These are phyloP conservation scores for Melieria crassipennis DNA, from an alignment of 2,888 invertebrate species.

Conservation along the genomic window DNA sequence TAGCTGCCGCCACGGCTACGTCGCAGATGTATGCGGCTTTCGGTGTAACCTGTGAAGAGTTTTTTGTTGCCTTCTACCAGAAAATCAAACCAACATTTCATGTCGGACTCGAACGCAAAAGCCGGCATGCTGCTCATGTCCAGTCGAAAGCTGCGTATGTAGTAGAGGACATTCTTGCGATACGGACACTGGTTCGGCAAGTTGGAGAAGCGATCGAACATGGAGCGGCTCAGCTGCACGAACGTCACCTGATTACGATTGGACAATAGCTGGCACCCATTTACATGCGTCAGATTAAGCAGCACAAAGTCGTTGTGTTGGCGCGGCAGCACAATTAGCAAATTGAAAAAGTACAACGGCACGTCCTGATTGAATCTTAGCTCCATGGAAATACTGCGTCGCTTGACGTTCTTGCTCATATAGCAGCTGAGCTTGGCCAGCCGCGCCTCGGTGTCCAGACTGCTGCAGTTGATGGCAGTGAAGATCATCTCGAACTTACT, in stretches of 20 bases:
- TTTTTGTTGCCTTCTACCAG: slow-evolving; percentile 44
- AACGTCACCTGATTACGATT: slow-evolving; percentile 45
- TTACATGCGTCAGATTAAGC: slow-evolving; percentile 41
- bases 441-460: not conserved
- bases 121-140: slow-evolving; percentile 42
- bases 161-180: slow-evolving; percentile 39
- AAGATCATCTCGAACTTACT: slow-evolving; percentile 15
- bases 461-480: slow-evolving; percentile 8
- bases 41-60: slow-evolving; percentile 39
- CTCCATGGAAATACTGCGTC: slow-evolving; percentile 41
- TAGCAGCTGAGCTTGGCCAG: slow-evolving; percentile 23
- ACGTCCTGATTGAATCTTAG: slow-evolving; percentile 35
- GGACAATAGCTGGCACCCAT: slow-evolving; percentile 44
- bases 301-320: slow-evolving; percentile 30
- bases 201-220: slow-evolving; percentile 38
- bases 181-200: slow-evolving; percentile 41
- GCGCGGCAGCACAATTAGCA: slow-evolving; percentile 37
- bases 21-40: not conserved
- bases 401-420: slow-evolving; percentile 40
- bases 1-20: not conserved
- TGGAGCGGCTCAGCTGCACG: slow-evolving; percentile 37
- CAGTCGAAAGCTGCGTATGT: slow-evolving; percentile 40
- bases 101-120: slow-evolving; percentile 43
- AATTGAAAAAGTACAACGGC: slow-evolving; percentile 28
- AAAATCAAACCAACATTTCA: slow-evolving; percentile 41